Percentiles rank a stretch among this genome's conserved stretches.
Evolutionary conservation across 2,113 vertebrate genomes (phyloP).

Genomic region (Myxocyprinus asiaticus): DNA sequence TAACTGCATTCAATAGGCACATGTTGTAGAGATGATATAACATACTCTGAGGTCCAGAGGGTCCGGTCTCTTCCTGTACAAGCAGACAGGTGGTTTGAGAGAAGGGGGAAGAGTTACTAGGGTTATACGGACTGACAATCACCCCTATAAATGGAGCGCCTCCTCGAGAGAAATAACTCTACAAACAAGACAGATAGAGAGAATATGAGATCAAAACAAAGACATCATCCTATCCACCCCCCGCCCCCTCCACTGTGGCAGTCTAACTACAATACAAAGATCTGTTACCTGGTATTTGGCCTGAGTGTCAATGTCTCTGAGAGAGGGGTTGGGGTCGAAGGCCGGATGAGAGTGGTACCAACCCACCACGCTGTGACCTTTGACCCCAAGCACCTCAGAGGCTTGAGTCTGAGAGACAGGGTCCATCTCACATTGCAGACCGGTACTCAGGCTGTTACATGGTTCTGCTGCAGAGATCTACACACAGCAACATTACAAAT

Average conservation of each 20-base stretch:
- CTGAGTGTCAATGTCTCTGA: slow-evolving; percentile 94
- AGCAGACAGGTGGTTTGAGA: slow-evolving; percentile 93
- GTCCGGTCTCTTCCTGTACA: slow-evolving; percentile 85
- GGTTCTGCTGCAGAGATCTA: slow-evolving; percentile 92
- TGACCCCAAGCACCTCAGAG: slow-evolving; percentile 82
- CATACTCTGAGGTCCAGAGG: slow-evolving; percentile 85
- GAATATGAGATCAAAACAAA: background rate
- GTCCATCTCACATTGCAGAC: slow-evolving; percentile 98
- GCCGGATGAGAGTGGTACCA: slow-evolving; percentile 98
- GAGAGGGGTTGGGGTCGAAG: slow-evolving; percentile 92
- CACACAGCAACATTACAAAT: background rate
- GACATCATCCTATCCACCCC: too few relatives aligned
- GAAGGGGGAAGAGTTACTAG: slow-evolving; percentile 87
- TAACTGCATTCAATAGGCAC: background rate
- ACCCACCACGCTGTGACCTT: slow-evolving; percentile 87
- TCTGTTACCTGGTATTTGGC: slow-evolving; percentile 91
- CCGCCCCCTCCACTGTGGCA: background rate
- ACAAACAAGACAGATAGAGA: slow-evolving; percentile 2
- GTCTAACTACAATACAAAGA: background rate
- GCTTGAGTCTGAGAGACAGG: slow-evolving; percentile 93
- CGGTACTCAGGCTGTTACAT: slow-evolving; percentile 93
- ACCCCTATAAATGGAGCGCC: slow-evolving; percentile 97
- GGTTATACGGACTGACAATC: slow-evolving; percentile 97
- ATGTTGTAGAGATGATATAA: slow-evolving; percentile 41
- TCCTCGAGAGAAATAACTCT: slow-evolving; percentile 97